Conservation (phyloP, 2,888 invertebrate species). For the Amorpha juglandis region DNA sequence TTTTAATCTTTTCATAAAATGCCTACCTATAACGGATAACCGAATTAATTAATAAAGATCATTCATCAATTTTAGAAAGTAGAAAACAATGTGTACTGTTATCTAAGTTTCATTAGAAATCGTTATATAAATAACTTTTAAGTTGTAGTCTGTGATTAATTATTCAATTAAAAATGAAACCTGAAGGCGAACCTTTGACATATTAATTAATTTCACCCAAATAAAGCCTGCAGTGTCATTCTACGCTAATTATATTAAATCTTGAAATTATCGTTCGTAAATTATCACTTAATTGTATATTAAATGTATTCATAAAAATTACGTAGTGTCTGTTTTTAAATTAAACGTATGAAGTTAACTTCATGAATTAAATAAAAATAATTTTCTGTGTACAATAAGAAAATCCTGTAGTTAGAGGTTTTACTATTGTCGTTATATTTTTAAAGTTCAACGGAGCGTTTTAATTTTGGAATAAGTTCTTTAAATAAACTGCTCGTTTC, state of each 20-base stretch:
- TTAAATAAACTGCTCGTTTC: neutral
- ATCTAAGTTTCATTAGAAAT: neutral
- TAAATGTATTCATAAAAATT: neutral
- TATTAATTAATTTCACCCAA: constrained; percentile 10
- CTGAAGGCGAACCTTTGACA: constrained; percentile 1
- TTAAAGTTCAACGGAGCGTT: neutral
- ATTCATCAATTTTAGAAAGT: neutral
- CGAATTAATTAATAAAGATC: neutral
- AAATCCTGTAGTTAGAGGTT: neutral
- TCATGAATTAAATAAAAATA: neutral
- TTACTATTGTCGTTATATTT: neutral
- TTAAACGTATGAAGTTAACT: neutral
- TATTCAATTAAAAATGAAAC: neutral
- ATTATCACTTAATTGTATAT: neutral
- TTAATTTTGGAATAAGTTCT: constrained; percentile 10
- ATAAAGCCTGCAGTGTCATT: neutral
- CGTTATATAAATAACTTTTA: neutral
- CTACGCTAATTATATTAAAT: neutral
- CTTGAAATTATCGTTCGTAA: constrained; percentile 5
- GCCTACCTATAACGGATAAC: neutral
- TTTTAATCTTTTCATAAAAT: neutral
- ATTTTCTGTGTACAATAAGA: neutral
- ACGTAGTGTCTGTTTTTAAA: neutral
- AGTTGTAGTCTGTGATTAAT: neutral
- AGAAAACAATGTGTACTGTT: neutral